These are phyloP conservation scores for Drosophila affinis DNA, from an alignment of 2,888 invertebrate genomes.

Conservation along the genomic window DNA sequence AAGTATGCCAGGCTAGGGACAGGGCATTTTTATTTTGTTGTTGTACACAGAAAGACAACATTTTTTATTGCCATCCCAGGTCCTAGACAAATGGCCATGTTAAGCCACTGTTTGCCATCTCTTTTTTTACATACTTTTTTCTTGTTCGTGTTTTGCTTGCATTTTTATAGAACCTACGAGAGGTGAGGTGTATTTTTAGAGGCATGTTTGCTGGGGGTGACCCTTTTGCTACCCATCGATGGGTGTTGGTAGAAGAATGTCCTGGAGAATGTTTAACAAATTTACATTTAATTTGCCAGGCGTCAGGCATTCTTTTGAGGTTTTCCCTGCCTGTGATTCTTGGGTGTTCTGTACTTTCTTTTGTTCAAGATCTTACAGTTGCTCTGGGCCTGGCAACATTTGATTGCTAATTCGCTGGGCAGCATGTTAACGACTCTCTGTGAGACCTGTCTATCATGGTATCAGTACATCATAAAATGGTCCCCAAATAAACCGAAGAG, in stretches of 20 bases:
- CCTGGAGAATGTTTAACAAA: constrained; percentile 8
- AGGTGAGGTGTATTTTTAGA: not conserved
- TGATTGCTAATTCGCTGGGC: not conserved
- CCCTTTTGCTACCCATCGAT: constrained; percentile 20
- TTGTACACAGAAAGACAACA: constrained; percentile 46
- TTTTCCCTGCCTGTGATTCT: not conserved
- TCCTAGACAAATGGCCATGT: constrained; percentile 61
- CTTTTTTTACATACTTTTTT: constrained; percentile 15
- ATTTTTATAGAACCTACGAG: not conserved
- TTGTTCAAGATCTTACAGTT: not conserved
- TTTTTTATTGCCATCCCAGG: constrained; percentile 55
- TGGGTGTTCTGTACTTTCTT: not conserved
- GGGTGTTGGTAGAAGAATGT: constrained; percentile 1
- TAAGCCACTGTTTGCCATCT: constrained; percentile 50
- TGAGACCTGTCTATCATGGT: not conserved
- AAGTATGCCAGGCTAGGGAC: constrained; percentile 49
- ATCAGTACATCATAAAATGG: constrained; percentile 15
- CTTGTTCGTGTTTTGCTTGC: not conserved
- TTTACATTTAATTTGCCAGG: constrained; percentile 22
- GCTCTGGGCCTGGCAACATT: not conserved
- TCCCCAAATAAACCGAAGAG: constrained; percentile 9
- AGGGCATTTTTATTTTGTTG: constrained; percentile 28
- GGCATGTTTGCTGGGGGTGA: not conserved
- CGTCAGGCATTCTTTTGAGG: constrained; percentile 5
- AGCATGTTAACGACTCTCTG: not conserved